phyloP scores from a whole-genome alignment of 1,140 invertebrate species.

The Zaprionus camerounensis region DNA sequence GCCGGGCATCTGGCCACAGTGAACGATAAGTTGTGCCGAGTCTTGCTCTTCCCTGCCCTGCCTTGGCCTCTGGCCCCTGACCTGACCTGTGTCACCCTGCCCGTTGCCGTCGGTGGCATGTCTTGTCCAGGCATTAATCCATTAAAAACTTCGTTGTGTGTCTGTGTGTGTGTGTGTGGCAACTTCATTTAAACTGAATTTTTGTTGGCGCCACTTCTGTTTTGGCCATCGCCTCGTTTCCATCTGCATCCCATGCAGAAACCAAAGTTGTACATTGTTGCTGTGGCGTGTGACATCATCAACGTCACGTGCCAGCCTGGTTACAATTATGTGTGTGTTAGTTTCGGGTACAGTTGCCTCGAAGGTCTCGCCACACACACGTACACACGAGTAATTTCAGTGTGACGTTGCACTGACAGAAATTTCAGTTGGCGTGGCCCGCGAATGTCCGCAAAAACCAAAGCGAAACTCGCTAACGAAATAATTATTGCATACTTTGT shows the following conservation, averaged over 20 bases:
- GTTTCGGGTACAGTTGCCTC: constrained; percentile 13
- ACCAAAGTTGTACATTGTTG: constrained; percentile 66
- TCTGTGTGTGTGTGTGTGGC: constrained; percentile 20
- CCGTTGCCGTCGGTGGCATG: background rate
- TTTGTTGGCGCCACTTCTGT: constrained; percentile 34
- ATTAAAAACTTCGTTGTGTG: constrained; percentile 72
- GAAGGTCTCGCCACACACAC: background rate
- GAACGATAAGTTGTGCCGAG: constrained; percentile 23
- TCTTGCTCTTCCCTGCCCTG: background rate
- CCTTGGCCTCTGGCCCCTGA: background rate
- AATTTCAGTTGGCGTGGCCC: constrained; percentile 61
- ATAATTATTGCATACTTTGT: constrained; percentile 67
- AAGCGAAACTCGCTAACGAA: constrained; percentile 45
- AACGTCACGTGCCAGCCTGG: constrained; percentile 45
- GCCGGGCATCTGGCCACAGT: constrained; percentile 39
- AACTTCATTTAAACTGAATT: constrained; percentile 68
- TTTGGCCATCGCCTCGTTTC: background rate
- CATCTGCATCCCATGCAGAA: constrained; percentile 32
- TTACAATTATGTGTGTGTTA: constrained; percentile 1
- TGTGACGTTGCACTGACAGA: constrained; percentile 61
- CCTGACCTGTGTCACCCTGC: background rate
- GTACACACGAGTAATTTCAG: background rate
- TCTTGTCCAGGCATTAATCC: constrained; percentile 55
- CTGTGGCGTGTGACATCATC: constrained; percentile 72
- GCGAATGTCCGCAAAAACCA: constrained; percentile 22